These are phyloP conservation scores for Pantherophis alleghaniensis DNA, from an alignment of 2,797 vertebrate species.

Conservation along the genomic window DNA sequence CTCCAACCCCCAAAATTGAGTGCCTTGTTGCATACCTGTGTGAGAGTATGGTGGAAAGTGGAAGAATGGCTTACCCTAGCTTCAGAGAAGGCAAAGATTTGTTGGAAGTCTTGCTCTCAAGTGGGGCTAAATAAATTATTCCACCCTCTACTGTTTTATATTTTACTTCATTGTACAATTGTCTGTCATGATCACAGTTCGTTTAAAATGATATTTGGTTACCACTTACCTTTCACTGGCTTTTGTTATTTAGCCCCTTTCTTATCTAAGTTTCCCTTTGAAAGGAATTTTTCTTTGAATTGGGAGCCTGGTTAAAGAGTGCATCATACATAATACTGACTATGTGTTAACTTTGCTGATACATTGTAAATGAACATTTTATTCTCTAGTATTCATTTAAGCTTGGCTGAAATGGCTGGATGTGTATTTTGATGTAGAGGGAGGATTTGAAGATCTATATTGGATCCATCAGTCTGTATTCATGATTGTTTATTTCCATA, in stretches of 20 bases:
- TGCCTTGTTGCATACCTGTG: conserved; percentile 64
- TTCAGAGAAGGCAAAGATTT: conserved; percentile 59
- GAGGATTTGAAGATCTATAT: neutral
- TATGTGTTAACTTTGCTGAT: neutral
- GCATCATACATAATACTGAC: neutral
- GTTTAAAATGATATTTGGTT: conserved; percentile 13
- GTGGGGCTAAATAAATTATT: conserved; percentile 60
- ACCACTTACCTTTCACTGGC: neutral
- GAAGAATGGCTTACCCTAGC: conserved; percentile 61
- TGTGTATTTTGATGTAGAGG: conserved; percentile 15
- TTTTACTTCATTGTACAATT: conserved; percentile 35
- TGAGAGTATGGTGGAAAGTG: conserved; percentile 61
- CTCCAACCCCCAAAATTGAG: conserved; percentile 25
- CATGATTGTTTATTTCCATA: conserved; percentile 10
- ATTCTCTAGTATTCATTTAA: neutral
- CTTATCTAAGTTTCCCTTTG: neutral
- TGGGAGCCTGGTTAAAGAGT: neutral
- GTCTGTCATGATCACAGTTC: conserved; percentile 26
- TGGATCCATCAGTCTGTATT: neutral
- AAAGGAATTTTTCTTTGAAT: conserved; percentile 1
- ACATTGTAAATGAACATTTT: neutral
- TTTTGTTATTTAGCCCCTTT: conserved; percentile 15
- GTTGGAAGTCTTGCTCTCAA: conserved; percentile 56
- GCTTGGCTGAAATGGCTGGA: neutral
- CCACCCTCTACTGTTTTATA: conserved; percentile 45